Percentiles rank a stretch among this genome's conserved stretches.
These are phyloP conservation scores for Paracentrotus lividus DNA, from an alignment of 53 echinoderm and acorn worm genomes.

Conservation along the genomic window DNA sequence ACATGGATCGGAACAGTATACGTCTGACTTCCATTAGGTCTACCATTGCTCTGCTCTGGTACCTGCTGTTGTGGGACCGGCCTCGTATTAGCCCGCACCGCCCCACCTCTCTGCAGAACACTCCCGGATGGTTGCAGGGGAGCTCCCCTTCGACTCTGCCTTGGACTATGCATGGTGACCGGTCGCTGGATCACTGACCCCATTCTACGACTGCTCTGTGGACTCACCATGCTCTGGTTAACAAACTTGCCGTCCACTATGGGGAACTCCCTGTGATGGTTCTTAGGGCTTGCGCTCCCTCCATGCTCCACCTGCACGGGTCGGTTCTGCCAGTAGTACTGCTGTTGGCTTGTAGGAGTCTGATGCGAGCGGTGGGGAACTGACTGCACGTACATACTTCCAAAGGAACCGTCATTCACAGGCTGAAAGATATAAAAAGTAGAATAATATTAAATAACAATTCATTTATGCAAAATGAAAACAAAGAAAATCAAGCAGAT, in stretches of 20 bases:
- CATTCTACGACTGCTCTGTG: conserved; percentile 21
- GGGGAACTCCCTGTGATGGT: conserved; percentile 66
- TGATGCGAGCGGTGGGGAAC: conserved; percentile 45
- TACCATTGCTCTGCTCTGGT: conserved; percentile 32
- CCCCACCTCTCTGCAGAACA: conserved; percentile 69
- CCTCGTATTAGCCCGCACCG: conserved; percentile 23
- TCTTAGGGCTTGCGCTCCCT: conserved; percentile 58
- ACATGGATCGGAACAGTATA: conserved; percentile 63
- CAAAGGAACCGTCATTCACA: conserved; percentile 54
- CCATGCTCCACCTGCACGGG: conserved; percentile 61
- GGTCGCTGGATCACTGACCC: conserved; percentile 49
- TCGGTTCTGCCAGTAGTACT: conserved; percentile 70
- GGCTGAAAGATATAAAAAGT: conserved; percentile 49
- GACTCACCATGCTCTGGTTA: conserved; percentile 65
- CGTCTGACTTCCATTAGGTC: conserved; percentile 43
- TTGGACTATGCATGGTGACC: conserved; percentile 64
- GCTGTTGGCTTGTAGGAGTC: conserved; percentile 66
- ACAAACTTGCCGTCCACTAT: conserved; percentile 71
- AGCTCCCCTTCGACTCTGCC: conserved; percentile 56
- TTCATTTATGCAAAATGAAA: background rate
- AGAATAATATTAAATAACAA: background rate
- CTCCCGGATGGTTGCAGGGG: conserved; percentile 52
- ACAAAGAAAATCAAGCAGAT: background rate
- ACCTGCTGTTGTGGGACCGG: conserved; percentile 13
- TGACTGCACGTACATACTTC: conserved; percentile 55